A percentile compares a stretch with the other conserved stretches of the same genome.
These are phyloP conservation scores for Myripristis jacobus DNA, from an alignment of 2,797 vertebrate species.

Conservation along the genomic window DNA sequence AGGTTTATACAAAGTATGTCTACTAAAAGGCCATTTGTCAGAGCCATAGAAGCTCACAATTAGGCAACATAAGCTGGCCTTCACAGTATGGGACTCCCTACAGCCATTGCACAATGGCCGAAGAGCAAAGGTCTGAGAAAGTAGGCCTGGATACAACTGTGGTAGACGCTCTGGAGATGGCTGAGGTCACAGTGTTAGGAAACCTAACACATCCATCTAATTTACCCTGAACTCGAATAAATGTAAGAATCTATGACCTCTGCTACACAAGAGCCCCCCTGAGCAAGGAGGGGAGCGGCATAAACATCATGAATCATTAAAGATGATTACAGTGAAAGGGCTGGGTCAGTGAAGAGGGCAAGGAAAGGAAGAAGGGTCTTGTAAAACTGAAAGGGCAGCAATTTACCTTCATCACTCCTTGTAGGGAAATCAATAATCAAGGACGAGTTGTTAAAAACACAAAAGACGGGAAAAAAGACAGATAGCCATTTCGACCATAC, in stretches of 20 bases:
- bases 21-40: constrained; percentile 26
- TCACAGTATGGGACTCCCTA: constrained; percentile 10
- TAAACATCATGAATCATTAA: constrained; percentile 60
- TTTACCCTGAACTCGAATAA: constrained; percentile 39
- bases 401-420: constrained; percentile 34
- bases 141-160: background rate
- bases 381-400: constrained; percentile 19
- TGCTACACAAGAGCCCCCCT: constrained; percentile 25
- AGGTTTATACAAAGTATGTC: constrained; percentile 17
- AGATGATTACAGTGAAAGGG: constrained; percentile 22
- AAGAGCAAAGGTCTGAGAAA: constrained; percentile 39
- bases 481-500: constrained; percentile 18
- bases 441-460: constrained; percentile 5
- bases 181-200: constrained; percentile 39
- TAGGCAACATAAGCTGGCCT: constrained; percentile 25
- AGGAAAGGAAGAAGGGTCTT: constrained; percentile 14
- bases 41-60: constrained; percentile 21
- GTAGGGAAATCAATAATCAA: constrained; percentile 46
- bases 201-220: constrained; percentile 54
- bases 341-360: constrained; percentile 29
- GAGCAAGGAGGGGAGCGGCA: constrained; percentile 30
- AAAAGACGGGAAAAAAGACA: background rate
- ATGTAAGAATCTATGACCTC: constrained; percentile 51
- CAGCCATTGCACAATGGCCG: constrained; percentile 10
- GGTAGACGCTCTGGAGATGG: constrained; percentile 19